Percentiles rank a stretch among this genome's conserved stretches.
phyloP scores from a whole-genome alignment of 2,113 vertebrate genomes.

The Dromas ardeola region DNA sequence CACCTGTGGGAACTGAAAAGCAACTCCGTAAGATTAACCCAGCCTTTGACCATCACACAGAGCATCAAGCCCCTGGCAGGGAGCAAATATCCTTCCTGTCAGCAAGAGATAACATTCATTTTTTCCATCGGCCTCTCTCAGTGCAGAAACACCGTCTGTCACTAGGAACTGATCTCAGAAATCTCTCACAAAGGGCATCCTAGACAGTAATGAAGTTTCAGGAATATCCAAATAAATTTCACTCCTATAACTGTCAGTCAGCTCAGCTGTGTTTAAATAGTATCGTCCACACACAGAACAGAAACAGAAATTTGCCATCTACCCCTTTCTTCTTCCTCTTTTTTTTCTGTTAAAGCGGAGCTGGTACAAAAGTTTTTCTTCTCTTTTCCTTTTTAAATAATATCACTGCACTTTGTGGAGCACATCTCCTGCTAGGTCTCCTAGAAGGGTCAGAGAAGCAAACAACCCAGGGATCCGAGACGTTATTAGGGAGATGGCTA shows the following conservation, averaged over 20 bases:
- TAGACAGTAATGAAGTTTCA: background rate
- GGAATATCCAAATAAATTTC: background rate
- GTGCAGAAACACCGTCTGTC: background rate
- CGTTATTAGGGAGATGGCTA: background rate
- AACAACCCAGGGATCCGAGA: background rate
- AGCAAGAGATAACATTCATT: constrained; percentile 21
- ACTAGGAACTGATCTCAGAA: background rate
- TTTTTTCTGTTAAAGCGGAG: background rate
- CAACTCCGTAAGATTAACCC: background rate
- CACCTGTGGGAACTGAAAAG: background rate
- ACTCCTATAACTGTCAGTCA: background rate
- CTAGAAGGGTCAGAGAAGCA: background rate
- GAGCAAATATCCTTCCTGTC: background rate
- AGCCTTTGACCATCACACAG: background rate
- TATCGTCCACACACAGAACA: background rate
- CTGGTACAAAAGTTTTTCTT: background rate
- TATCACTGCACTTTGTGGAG: background rate
- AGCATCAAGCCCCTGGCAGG: background rate
- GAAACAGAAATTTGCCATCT: background rate
- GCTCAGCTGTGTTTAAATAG: background rate
- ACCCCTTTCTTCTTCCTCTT: background rate
- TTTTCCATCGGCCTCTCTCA: background rate
- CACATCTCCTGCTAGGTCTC: background rate
- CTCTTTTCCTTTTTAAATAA: background rate
- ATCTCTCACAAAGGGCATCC: background rate